Percentiles rank a stretch among this genome's conserved stretches.
phyloP scores from a whole-genome alignment of 2,113 vertebrate species.

The Silurus glanis region DNA sequence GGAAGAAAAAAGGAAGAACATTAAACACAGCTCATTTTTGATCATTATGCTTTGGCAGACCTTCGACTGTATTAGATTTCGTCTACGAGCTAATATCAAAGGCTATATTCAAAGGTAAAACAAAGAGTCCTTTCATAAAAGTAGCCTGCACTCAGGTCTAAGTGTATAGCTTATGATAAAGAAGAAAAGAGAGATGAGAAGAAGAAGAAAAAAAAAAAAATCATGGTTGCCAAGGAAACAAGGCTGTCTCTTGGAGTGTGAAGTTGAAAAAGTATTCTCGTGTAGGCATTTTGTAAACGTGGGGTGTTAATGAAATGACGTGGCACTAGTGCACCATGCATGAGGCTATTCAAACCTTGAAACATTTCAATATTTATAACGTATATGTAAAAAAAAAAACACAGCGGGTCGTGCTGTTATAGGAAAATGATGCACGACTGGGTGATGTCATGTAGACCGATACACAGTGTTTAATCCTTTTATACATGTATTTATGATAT shows the following conservation, averaged over 20 bases:
- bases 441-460: background rate
- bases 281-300: slow-evolving; percentile 48
- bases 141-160: slow-evolving; percentile 5
- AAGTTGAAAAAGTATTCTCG: slow-evolving; percentile 54
- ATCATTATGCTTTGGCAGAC: slow-evolving; percentile 3
- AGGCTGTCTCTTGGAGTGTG: slow-evolving; percentile 58
- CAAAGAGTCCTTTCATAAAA: slow-evolving; percentile 10
- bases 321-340: background rate
- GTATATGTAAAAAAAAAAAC: background rate
- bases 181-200: slow-evolving; percentile 30
- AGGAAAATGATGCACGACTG: background rate
- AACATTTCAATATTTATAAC: background rate
- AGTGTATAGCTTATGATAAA: slow-evolving; percentile 44
- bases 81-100: background rate
- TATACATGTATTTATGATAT: background rate
- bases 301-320: slow-evolving; percentile 51
- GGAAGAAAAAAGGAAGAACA: background rate
- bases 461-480: background rate
- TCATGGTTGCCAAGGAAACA: slow-evolving; percentile 76
- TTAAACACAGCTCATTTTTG: slow-evolving; percentile 13
- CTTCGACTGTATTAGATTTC: background rate
- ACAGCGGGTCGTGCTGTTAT: background rate
- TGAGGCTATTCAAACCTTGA: background rate
- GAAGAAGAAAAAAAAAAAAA: slow-evolving; percentile 18
- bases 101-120: background rate